phyloP scores from a whole-genome alignment of 2,797 vertebrate genomes.

The Hydrolagus colliei region DNA sequence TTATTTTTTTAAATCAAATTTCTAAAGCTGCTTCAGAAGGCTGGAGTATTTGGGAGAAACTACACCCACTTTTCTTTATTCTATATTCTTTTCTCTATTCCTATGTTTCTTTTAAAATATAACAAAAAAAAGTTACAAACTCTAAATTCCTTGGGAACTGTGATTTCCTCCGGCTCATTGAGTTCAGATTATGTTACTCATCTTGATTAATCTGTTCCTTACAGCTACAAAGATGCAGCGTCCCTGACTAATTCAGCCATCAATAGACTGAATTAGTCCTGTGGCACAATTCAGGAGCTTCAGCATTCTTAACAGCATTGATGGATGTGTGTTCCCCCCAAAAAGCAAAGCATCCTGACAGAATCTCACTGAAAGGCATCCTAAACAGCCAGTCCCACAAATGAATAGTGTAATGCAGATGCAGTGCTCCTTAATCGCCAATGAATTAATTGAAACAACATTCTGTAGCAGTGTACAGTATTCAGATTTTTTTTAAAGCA shows the following conservation, averaged over 20 bases:
- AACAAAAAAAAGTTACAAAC: constrained; percentile 1
- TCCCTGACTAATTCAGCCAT: constrained; percentile 14
- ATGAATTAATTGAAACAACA: background rate
- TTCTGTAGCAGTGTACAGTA: background rate
- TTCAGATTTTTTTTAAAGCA: background rate
- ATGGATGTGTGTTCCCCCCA: background rate
- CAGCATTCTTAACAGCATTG: background rate
- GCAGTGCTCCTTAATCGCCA: background rate
- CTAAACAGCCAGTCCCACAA: background rate
- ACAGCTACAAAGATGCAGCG: background rate
- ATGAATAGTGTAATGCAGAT: constrained; percentile 4
- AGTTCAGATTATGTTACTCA: constrained; percentile 21
- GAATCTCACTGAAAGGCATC: background rate
- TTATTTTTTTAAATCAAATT: background rate
- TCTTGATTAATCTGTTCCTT: constrained; percentile 21
- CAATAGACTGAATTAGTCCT: background rate
- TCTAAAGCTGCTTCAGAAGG: background rate
- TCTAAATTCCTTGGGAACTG: background rate
- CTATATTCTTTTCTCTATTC: constrained; percentile 45
- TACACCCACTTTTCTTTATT: constrained; percentile 36
- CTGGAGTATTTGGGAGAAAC: background rate
- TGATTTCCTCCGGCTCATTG: constrained; percentile 17
- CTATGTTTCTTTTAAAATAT: constrained; percentile 37
- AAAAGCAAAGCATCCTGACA: background rate
- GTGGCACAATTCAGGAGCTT: background rate